Conservation (phyloP, 2,797 vertebrate species). For the Cynodonichthys magdalenae region DNA sequence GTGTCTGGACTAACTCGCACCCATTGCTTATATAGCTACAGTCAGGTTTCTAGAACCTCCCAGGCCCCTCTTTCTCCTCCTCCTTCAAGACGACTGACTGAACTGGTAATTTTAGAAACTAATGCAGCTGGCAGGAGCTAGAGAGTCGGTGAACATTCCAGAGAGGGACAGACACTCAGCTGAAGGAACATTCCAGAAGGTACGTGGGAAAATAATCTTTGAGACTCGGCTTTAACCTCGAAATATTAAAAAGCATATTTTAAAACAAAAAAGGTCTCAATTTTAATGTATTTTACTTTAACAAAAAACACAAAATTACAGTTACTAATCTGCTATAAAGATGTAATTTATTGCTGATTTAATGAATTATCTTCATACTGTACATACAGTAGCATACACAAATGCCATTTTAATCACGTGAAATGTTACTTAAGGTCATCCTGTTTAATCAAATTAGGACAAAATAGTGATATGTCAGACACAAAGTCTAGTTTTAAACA, state of each 20-base stretch:
- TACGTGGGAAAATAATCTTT: slow-evolving; percentile 9
- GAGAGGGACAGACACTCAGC: slow-evolving; percentile 31
- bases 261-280: background rate
- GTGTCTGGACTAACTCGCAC: slow-evolving; percentile 31
- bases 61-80: background rate
- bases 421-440: slow-evolving; percentile 46
- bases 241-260: slow-evolving; percentile 12
- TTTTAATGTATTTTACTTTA: background rate
- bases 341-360: slow-evolving; percentile 76
- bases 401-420: slow-evolving; percentile 52
- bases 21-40: slow-evolving; percentile 55
- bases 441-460: slow-evolving; percentile 56
- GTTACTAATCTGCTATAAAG: slow-evolving; percentile 48
- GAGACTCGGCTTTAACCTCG: slow-evolving; percentile 14
- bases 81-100: slow-evolving; percentile 47
- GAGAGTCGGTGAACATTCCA: slow-evolving; percentile 64
- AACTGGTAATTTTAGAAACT: slow-evolving; percentile 69
- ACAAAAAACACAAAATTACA: slow-evolving; percentile 6
- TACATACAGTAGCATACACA: slow-evolving; percentile 60
- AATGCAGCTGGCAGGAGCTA: slow-evolving; percentile 37
- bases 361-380: slow-evolving; percentile 64
- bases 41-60: slow-evolving; percentile 67
- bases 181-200: slow-evolving; percentile 32
- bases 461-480: slow-evolving; percentile 54
- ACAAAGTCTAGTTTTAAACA: slow-evolving; percentile 40